These are phyloP conservation scores for Scolopax bukidnonensis DNA, from an alignment of 2,797 vertebrate species.

Conservation along the genomic window DNA sequence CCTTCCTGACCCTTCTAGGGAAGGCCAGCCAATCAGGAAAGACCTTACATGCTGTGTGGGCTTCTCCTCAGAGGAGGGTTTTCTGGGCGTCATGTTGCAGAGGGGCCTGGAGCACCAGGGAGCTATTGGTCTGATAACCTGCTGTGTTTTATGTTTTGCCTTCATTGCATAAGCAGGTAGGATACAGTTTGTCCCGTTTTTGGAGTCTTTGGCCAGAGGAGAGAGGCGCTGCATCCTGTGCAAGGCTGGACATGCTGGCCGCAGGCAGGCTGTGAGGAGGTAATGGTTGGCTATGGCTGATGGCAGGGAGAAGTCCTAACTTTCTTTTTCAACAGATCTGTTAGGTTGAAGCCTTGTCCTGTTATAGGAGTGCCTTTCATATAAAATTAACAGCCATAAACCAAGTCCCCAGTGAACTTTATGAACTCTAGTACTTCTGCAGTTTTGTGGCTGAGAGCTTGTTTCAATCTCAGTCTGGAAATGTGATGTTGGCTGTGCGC, in stretches of 20 bases:
- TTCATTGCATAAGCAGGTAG: rapidly evolving
- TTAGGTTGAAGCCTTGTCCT: not conserved
- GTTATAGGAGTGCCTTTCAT: not conserved
- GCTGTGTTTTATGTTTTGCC: not conserved
- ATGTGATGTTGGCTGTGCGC: not conserved
- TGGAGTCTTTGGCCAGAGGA: not conserved
- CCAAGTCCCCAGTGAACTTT: not conserved
- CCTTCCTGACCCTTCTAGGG: not conserved
- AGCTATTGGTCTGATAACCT: rapidly evolving
- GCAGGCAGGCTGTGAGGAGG: rapidly evolving
- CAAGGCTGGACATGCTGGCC: rapidly evolving
- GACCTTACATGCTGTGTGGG: rapidly evolving
- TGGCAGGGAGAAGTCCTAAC: not conserved
- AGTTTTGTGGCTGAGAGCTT: rapidly evolving
- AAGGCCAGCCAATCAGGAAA: not conserved
- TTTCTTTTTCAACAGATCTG: not conserved
- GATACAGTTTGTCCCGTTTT: rapidly evolving
- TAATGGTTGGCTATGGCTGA: not conserved
- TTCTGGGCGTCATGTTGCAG: rapidly evolving
- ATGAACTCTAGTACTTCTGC: not conserved
- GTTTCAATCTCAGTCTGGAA: not conserved
- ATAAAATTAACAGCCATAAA: not conserved
- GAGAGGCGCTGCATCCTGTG: rapidly evolving
- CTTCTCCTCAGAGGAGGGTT: rapidly evolving
- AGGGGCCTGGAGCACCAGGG: rapidly evolving